phyloP scores from a whole-genome alignment of 2,888 invertebrate species.

The Lasioglossum marginatum region DNA sequence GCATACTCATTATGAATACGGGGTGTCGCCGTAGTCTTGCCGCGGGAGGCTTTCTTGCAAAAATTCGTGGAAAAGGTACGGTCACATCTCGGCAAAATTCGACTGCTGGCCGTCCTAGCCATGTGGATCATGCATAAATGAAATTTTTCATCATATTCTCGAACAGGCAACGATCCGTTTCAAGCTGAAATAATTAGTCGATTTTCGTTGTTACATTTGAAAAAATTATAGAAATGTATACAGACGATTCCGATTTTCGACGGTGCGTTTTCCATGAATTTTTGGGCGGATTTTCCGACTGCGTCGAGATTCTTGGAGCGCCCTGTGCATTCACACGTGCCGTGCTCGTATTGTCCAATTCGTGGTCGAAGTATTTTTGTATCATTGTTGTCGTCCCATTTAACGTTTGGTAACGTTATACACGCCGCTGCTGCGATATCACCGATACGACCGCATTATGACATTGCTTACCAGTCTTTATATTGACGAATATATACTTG shows the following conservation, averaged over 20 bases:
- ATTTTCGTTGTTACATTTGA: neutral
- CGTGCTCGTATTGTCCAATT: conserved; percentile 82
- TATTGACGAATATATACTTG: conserved; percentile 26
- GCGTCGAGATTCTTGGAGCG: neutral
- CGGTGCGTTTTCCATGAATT: neutral
- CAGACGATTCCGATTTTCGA: too few species aligned
- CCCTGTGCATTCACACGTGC: conserved; percentile 69
- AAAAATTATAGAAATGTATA: neutral
- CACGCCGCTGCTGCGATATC: conserved; percentile 59
- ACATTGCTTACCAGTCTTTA: conserved; percentile 52
- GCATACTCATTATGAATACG: neutral
- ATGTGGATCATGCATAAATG: too few species aligned
- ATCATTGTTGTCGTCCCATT: conserved; percentile 78
- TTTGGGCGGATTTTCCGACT: neutral
- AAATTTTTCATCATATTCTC: neutral
- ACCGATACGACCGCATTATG: conserved; percentile 63
- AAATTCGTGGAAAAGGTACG: neutral
- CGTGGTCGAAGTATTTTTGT: conserved; percentile 76
- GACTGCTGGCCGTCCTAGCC: too few species aligned
- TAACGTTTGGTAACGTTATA: conserved; percentile 68
- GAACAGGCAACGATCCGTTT: neutral
- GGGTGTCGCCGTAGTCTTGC: neutral
- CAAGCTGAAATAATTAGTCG: neutral
- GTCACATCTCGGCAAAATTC: neutral
- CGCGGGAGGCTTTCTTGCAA: neutral